A percentile compares a stretch with the other conserved stretches of the same genome.
These are phyloP conservation scores for Nezara viridula DNA, from an alignment of 2,888 invertebrate genomes.

Conservation along the genomic window DNA sequence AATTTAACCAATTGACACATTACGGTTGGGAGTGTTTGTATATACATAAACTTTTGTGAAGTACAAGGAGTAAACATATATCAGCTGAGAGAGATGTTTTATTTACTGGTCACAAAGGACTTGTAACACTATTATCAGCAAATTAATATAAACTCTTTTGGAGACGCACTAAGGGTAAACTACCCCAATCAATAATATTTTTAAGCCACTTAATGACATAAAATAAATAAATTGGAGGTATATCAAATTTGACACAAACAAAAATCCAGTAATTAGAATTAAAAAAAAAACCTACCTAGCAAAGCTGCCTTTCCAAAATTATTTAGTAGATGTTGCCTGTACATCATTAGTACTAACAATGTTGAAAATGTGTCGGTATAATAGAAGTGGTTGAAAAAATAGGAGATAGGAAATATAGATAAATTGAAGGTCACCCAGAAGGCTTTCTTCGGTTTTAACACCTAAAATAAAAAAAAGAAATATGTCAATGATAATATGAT, in stretches of 20 bases:
- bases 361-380: background rate
- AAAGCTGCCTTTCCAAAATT: conserved; percentile 32
- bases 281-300: background rate
- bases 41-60: too few species aligned
- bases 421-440: background rate
- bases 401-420: background rate
- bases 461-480: background rate
- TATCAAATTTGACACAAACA: too few species aligned
- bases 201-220: background rate
- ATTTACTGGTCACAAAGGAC: too few species aligned
- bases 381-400: conserved; percentile 2
- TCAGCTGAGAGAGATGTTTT: too few species aligned
- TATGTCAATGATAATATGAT: background rate
- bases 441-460: background rate
- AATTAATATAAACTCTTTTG: too few species aligned
- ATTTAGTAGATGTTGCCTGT: background rate
- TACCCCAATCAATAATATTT: background rate
- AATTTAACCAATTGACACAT: too few species aligned
- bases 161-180: background rate
- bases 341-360: background rate
- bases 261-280: background rate
- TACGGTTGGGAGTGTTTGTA: too few species aligned
- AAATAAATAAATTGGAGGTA: background rate
- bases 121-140: too few species aligned
- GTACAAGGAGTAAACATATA: too few species aligned